These are phyloP conservation scores for Varroa destructor DNA, from an alignment of 1,140 invertebrate species.

Conservation along the genomic window DNA sequence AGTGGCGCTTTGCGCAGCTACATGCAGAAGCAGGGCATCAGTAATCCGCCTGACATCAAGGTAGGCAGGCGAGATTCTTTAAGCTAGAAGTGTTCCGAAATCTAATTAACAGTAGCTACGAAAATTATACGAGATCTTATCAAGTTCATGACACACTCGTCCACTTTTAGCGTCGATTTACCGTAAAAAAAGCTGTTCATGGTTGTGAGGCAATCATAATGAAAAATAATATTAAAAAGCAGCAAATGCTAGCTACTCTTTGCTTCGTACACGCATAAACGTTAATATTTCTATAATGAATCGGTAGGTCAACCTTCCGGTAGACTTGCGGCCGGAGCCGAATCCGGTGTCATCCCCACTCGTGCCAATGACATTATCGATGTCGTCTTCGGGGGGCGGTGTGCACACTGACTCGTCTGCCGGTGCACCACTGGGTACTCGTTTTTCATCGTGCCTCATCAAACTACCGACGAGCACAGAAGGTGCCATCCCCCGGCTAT, in stretches of 20 bases:
- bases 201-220: no score
- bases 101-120: neutral
- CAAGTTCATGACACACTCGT: neutral
- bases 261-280: no score
- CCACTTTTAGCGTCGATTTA: slow-evolving; percentile 39
- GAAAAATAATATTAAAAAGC: no score
- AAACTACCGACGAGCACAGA: slow-evolving; percentile 46
- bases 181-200: slow-evolving; percentile 33
- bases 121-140: neutral
- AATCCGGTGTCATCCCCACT: slow-evolving; percentile 31
- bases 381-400: slow-evolving; percentile 30
- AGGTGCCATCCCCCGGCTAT: slow-evolving; percentile 49
- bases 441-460: slow-evolving; percentile 35
- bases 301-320: slow-evolving; percentile 5
- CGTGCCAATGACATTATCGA: slow-evolving; percentile 31
- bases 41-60: slow-evolving; percentile 45
- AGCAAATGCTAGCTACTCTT: no score
- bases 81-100: slow-evolving; percentile 14
- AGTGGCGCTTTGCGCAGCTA: slow-evolving; percentile 45
- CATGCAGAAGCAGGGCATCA: slow-evolving; percentile 42
- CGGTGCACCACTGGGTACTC: slow-evolving; percentile 26
- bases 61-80: slow-evolving; percentile 35
- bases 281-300: no score
- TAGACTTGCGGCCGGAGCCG: slow-evolving; percentile 31
- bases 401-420: slow-evolving; percentile 33